A percentile compares a stretch with the other conserved stretches of the same genome.
Evolutionary conservation across 2,888 invertebrate genomes (phyloP).

Genomic region (Candidula unifasciata): DNA sequence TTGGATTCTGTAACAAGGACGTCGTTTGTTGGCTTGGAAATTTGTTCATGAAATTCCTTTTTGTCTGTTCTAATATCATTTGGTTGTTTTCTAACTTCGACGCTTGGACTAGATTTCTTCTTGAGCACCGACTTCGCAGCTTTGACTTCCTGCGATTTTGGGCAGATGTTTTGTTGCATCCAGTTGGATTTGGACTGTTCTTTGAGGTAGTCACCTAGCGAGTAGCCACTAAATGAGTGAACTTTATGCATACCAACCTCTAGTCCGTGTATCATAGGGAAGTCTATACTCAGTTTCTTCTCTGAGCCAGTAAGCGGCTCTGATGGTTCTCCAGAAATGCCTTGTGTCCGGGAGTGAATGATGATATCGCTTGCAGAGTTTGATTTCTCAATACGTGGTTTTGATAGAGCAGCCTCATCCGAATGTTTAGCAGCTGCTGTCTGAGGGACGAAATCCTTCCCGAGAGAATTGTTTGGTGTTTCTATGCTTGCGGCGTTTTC

Average conservation of each 20-base stretch:
- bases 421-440: background rate
- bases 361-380: background rate
- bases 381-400: background rate
- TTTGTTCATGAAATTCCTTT: background rate
- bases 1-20: background rate
- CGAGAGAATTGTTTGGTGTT: no score
- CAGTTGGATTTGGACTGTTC: constrained; percentile 39
- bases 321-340: background rate
- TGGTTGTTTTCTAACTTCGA: background rate
- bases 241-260: constrained; percentile 29
- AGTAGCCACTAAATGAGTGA: background rate
- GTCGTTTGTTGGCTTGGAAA: background rate
- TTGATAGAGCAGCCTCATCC: background rate
- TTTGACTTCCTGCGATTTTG: constrained; percentile 12
- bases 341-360: background rate
- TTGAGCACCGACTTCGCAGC: background rate
- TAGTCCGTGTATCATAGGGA: constrained; percentile 41
- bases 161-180: constrained; percentile 48
- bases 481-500: no score
- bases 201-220: constrained; percentile 24
- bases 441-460: no score
- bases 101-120: background rate
- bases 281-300: background rate
- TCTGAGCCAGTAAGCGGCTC: background rate
- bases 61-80: background rate